Evolutionary conservation across 2,888 invertebrate species (phyloP), one percentile per base, ranked within the genome.

Genomic region (Trichopoda pennipes): DNA sequence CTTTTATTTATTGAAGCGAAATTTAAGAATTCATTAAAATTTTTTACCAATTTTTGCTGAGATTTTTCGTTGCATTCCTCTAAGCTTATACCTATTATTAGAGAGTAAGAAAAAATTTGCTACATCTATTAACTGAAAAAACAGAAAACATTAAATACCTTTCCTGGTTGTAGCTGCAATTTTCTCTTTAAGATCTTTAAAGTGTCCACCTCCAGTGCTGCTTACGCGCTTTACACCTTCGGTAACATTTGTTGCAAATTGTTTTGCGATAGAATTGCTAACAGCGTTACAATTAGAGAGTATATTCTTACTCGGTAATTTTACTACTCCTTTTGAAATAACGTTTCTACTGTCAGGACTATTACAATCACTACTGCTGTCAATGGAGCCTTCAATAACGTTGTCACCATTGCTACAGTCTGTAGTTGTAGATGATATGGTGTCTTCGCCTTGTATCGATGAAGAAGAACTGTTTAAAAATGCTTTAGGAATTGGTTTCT

Each of bases 11-110:
- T 92, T 2, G 94, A 93, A 0, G 96, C 94, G 87, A 96, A 95
- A 87, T 94, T 96, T 0, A 96, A 92, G 89, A 97, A 96, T 91
- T 97, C 96, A 87, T 96, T 96, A 47, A 97, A 92, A 90, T 96
- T 96, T 90, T 95, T 96, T 3, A 97, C 95, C 12, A 93, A 91
- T 69, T 90, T 91, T 44, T 92, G 92, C 42, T 88, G 91, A 0
- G 90, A 89, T 63, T 88, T 89, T 35, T 87, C 88, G 10, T 83
- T 83, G 8, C 82, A 80, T 23, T 85, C 85, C 35, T 89, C 88
- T 17, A 87, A 85, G 1, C 87, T 86, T 23, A 88, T 75, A 23
- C 86, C 86, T 86, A n/a, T 21, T 47, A 1, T 10, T 28, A 23
- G 12, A 51, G 21, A 17, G 19, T 4, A 32, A 8, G n/a, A 44